Conservation (phyloP, 2,797 vertebrate species). For the Apodemus agrarius region DNA sequence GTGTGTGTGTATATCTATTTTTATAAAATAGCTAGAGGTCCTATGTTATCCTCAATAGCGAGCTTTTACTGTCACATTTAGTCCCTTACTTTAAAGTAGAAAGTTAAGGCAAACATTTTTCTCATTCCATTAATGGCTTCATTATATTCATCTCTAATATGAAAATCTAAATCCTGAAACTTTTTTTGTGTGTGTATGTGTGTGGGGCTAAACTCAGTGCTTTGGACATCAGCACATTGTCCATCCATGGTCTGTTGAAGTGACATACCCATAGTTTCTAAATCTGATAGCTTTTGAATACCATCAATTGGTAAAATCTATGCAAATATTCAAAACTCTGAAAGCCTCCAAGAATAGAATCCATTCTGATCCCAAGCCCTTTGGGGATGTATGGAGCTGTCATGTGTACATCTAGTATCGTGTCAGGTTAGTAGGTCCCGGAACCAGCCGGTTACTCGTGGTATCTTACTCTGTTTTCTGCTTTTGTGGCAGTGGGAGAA, state of each 20-base stretch:
- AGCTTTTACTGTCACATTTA: background rate
- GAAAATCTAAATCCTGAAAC: background rate
- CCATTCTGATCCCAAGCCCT: background rate
- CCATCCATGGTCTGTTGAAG: background rate
- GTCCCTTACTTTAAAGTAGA: background rate
- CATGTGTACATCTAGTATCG: background rate
- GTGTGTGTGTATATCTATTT: background rate
- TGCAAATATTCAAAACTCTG: background rate
- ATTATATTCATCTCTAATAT: background rate
- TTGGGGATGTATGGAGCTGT: background rate
- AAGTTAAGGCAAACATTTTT: background rate
- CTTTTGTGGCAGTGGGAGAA: background rate
- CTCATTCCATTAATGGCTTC: background rate
- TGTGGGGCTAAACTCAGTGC: too few species aligned
- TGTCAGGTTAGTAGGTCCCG: background rate
- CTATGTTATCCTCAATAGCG: background rate
- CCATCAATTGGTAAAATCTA: background rate
- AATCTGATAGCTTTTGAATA: background rate
- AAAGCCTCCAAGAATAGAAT: background rate
- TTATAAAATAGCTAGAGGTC: background rate
- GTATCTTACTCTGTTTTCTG: background rate
- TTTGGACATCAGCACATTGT: background rate
- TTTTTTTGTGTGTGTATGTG: too few species aligned
- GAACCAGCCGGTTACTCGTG: background rate
- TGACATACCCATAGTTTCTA: background rate